A percentile compares a stretch with the other conserved stretches of the same genome.
Conservation (phyloP, 2,888 invertebrate species). For the Sphecodes monilicornis region DNA sequence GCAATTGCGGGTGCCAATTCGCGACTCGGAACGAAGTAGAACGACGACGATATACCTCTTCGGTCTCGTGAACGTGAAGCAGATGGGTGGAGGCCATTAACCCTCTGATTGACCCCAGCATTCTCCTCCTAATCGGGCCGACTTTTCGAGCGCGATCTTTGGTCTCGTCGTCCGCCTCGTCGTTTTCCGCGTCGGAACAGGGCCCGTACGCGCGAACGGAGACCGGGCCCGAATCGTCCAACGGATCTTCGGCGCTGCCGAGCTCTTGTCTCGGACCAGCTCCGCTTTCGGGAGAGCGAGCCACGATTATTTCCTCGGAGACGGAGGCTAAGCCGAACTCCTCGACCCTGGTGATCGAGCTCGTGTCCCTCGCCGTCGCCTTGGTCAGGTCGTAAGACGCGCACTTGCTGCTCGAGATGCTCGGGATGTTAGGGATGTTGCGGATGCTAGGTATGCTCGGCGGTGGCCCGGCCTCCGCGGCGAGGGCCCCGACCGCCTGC, state of each 20-base stretch:
- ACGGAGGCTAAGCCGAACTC: conserved; percentile 74
- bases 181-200: conserved; percentile 65
- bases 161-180: conserved; percentile 39
- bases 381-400: conserved; percentile 79
- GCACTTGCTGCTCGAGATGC: conserved; percentile 43
- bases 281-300: not conserved
- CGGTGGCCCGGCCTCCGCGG: conserved; percentile 38
- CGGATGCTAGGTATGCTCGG: not conserved
- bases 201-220: conserved; percentile 79
- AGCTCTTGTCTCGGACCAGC: not conserved
- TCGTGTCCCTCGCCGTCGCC: conserved; percentile 70
- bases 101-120: conserved; percentile 82
- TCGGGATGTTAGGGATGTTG: not conserved
- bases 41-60: conserved; percentile 75
- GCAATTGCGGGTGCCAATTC: not conserved
- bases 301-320: not conserved
- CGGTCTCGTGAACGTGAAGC: conserved; percentile 78
- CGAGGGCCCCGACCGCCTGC: conserved; percentile 77
- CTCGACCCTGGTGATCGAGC: conserved; percentile 75
- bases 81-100: conserved; percentile 82
- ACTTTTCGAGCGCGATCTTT: conserved; percentile 73
- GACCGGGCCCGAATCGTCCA: conserved; percentile 67
- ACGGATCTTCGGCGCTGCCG: not conserved
- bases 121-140: conserved; percentile 80
- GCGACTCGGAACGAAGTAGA: conserved; percentile 4